These are phyloP conservation scores for Baccha elongata DNA, from an alignment of 2,888 invertebrate species.

Conservation along the genomic window DNA sequence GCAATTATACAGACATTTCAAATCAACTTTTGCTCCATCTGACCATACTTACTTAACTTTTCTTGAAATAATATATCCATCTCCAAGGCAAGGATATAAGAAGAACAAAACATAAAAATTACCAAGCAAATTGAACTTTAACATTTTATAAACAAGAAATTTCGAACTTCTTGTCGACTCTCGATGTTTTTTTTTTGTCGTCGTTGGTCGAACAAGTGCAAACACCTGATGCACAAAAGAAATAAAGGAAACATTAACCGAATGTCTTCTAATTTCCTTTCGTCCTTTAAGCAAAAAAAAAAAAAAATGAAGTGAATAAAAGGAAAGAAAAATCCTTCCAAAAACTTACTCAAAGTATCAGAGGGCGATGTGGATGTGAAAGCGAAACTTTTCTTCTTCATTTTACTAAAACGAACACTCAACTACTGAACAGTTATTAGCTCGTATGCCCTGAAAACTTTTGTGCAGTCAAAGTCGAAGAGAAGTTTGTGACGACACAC, in stretches of 20 bases:
- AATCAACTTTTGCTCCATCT: slow-evolving; percentile 20
- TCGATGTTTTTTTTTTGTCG: neutral
- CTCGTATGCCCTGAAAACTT: slow-evolving; percentile 51
- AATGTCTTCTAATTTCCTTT: slow-evolving; percentile 52
- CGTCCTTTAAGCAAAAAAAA: neutral
- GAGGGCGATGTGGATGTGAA: slow-evolving; percentile 7
- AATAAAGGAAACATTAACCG: slow-evolving; percentile 67
- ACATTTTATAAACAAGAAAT: slow-evolving; percentile 23
- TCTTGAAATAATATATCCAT: neutral
- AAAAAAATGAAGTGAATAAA: neutral
- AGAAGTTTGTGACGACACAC: neutral
- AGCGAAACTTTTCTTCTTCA: slow-evolving; percentile 30
- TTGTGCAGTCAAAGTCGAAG: slow-evolving; percentile 4
- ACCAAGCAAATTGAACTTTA: slow-evolving; percentile 36
- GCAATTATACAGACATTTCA: slow-evolving; percentile 40
- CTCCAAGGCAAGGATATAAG: neutral
- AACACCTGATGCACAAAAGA: slow-evolving; percentile 67
- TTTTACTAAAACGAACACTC: slow-evolving; percentile 8
- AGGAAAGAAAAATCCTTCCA: neutral
- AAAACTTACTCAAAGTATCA: neutral
- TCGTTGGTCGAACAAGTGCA: slow-evolving; percentile 34
- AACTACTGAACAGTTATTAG: slow-evolving; percentile 54
- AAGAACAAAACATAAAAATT: too few species aligned
- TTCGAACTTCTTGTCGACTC: neutral
- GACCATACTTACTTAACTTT: slow-evolving; percentile 27